Conservation (phyloP, 2,113 vertebrate species). For the Microcebus lehilahytsara region DNA sequence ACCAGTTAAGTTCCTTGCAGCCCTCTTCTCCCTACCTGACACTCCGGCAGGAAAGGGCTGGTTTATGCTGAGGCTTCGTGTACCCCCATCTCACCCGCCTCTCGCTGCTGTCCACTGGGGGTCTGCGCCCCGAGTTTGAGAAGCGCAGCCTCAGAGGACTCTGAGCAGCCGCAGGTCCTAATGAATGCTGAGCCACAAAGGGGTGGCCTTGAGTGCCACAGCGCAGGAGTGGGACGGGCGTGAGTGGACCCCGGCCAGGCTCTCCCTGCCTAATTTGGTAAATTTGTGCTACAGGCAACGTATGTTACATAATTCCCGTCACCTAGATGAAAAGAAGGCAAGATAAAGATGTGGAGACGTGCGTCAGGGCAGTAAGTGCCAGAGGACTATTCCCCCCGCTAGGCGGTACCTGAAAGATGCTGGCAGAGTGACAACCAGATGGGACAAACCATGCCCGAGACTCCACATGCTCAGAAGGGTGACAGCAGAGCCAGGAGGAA, state of each 20-base stretch:
- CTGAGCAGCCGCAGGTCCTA: not conserved
- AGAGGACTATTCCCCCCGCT: not conserved
- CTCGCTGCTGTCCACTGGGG: too few species aligned
- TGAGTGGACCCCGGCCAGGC: not conserved
- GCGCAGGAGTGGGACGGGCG: not conserved
- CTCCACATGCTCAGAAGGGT: not conserved
- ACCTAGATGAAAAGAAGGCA: not conserved
- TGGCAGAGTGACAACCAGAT: not conserved
- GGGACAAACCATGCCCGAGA: not conserved
- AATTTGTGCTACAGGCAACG: not conserved
- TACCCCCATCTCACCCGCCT: too few species aligned
- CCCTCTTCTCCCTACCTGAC: not conserved
- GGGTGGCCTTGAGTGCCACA: not conserved
- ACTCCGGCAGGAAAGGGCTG: not conserved
- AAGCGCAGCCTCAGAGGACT: not conserved
- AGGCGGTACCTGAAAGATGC: not conserved
- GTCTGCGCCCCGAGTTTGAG: not conserved
- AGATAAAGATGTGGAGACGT: constrained; percentile 7
- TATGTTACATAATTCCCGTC: not conserved
- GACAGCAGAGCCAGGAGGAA: not conserved
- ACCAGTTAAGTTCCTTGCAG: not conserved
- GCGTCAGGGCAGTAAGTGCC: not conserved
- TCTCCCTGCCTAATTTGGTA: constrained; percentile 21
- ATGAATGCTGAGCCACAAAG: not conserved
- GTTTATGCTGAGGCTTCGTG: not conserved